phyloP scores from a whole-genome alignment of 2,797 vertebrate species.

The Gambusia yucatana region DNA sequence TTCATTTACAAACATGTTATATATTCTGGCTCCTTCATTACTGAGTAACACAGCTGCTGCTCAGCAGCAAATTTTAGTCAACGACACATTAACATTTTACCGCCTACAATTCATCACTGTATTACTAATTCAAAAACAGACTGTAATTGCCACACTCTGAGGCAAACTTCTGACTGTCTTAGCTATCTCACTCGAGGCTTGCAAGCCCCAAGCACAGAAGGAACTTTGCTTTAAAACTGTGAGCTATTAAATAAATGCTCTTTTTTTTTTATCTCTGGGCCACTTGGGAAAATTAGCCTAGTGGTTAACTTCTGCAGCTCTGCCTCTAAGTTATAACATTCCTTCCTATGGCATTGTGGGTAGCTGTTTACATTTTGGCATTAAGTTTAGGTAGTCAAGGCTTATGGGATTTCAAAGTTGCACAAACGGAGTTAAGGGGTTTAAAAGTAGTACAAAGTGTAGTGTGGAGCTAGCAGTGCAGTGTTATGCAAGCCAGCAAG shows the following conservation, averaged over 20 bases:
- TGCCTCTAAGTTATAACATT: constrained; percentile 6
- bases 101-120: constrained; percentile 18
- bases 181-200: constrained; percentile 31
- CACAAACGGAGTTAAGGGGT: constrained; percentile 36
- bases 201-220: constrained; percentile 10
- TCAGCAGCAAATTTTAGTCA: constrained; percentile 30
- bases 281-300: constrained; percentile 18
- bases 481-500: constrained; percentile 31
- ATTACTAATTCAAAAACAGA: constrained; percentile 27
- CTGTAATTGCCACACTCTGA: constrained; percentile 43
- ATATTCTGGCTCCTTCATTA: constrained; percentile 24
- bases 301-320: constrained; percentile 26
- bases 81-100: constrained; percentile 43
- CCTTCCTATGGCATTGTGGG: neutral
- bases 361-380: constrained; percentile 49
- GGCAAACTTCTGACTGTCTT: constrained; percentile 28
- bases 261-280: constrained; percentile 31
- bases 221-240: constrained; percentile 37
- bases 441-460: constrained; percentile 21
- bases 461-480: constrained; percentile 13
- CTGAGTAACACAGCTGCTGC: constrained; percentile 10
- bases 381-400: constrained; percentile 44
- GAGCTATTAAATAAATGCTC: constrained; percentile 48
- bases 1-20: constrained; percentile 25
- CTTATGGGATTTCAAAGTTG: constrained; percentile 53